phyloP scores from a whole-genome alignment of 1,140 invertebrate genomes.

The Drosophila murphyi region DNA sequence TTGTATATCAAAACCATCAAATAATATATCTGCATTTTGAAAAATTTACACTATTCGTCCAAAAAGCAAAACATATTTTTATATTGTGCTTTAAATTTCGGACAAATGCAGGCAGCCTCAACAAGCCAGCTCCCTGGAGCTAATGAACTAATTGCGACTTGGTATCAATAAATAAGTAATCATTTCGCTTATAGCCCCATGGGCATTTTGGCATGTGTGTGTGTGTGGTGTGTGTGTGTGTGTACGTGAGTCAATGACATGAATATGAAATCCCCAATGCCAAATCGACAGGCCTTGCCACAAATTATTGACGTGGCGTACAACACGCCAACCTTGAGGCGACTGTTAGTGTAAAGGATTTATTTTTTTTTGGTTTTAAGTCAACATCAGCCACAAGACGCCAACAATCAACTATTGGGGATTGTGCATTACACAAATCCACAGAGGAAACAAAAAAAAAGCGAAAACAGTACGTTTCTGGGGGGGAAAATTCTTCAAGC shows the following conservation, averaged over 20 bases:
- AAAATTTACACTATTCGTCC: no score
- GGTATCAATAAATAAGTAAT: slow-evolving; percentile 80
- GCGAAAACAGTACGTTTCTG: slow-evolving; percentile 49
- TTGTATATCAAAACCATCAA: no score
- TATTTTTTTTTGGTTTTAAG: slow-evolving; percentile 53
- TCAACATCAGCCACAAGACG: slow-evolving; percentile 44
- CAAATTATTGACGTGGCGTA: slow-evolving; percentile 62
- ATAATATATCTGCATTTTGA: no score
- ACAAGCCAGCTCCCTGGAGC: slow-evolving; percentile 43
- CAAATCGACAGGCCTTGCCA: slow-evolving; percentile 44
- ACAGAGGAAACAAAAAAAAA: slow-evolving; percentile 28
- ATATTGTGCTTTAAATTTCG: no score
- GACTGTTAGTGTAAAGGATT: slow-evolving; percentile 67
- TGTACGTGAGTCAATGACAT: slow-evolving; percentile 35
- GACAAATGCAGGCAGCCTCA: no score
- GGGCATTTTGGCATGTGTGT: slow-evolving; percentile 32
- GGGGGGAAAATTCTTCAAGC: slow-evolving; percentile 48
- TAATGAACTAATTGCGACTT: slow-evolving; percentile 76
- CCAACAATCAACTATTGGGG: slow-evolving; percentile 68
- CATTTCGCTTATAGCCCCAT: slow-evolving; percentile 47
- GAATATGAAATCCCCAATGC: slow-evolving; percentile 53
- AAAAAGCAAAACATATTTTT: no score
- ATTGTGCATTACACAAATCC: slow-evolving; percentile 41
- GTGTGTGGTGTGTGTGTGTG: neutral
- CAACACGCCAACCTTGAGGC: slow-evolving; percentile 52